Evolutionary conservation across 2,113 vertebrate genomes (phyloP).

Genomic region (Hyla sarda): DNA sequence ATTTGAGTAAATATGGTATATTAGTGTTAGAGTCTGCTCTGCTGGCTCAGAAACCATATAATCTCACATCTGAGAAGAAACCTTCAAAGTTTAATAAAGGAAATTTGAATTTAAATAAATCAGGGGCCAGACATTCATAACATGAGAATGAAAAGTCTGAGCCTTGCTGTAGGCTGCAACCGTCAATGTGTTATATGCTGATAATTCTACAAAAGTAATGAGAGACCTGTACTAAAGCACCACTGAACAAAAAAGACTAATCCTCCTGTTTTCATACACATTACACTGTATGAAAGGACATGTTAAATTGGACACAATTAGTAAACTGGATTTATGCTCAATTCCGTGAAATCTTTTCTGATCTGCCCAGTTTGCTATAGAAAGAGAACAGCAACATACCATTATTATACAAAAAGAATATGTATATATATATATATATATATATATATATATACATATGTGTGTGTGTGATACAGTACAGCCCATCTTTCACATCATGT

Average conservation of each 20-base stretch:
- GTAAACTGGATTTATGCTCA: constrained; percentile 17
- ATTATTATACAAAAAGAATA: background rate
- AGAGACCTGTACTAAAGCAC: constrained; percentile 40
- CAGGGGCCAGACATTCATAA: constrained; percentile 39
- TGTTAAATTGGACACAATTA: constrained; percentile 44
- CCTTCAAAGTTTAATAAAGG: constrained; percentile 41
- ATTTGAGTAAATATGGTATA: background rate
- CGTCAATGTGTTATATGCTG: constrained; percentile 55
- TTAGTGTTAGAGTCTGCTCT: background rate
- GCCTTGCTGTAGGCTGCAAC: constrained; percentile 29
- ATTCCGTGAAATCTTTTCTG: background rate
- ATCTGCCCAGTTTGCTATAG: background rate
- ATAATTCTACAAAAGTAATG: constrained; percentile 54
- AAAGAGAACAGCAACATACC: background rate
- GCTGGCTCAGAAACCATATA: background rate
- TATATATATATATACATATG: too few relatives aligned
- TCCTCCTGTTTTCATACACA: constrained; percentile 32
- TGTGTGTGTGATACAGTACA: too few relatives aligned
- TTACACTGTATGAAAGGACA: constrained; percentile 33
- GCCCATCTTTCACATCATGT: too few relatives aligned
- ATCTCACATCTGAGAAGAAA: background rate
- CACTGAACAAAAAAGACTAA: constrained; percentile 44
- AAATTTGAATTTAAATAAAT: constrained; percentile 48
- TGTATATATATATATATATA: too few relatives aligned
- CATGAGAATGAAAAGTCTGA: constrained; percentile 5